Conservation (phyloP, 2,797 vertebrate species). For the Gila robusta region DNA sequence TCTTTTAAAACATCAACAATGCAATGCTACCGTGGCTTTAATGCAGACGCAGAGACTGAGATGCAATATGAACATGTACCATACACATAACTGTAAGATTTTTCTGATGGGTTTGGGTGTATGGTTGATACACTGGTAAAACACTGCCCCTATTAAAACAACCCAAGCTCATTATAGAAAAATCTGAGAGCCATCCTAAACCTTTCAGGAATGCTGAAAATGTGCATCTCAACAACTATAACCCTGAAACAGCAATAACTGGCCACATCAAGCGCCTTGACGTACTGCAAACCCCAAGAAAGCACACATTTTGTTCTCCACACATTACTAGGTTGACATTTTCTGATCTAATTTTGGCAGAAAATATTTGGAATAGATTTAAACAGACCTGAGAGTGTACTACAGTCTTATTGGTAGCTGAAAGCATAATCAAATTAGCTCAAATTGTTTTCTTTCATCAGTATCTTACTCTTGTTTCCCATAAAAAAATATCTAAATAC, state of each 20-base stretch:
- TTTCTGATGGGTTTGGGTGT: neutral
- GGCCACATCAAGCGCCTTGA: neutral
- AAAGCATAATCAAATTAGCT: neutral
- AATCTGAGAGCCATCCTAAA: neutral
- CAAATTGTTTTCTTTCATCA: neutral
- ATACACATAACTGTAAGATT: neutral
- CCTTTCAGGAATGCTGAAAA: conserved; percentile 11
- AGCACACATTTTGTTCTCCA: neutral
- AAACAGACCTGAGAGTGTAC: neutral
- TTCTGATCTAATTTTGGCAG: neutral
- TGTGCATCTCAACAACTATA: conserved; percentile 1
- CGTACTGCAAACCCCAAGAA: neutral
- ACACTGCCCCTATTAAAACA: neutral
- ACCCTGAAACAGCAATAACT: neutral
- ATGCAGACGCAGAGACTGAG: neutral
- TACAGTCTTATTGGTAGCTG: neutral
- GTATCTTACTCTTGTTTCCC: neutral
- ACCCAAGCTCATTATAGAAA: neutral
- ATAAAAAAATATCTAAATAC: neutral
- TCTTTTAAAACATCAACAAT: conserved; percentile 32
- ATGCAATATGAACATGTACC: conserved; percentile 22
- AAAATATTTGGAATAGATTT: neutral
- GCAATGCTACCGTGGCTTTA: conserved; percentile 27
- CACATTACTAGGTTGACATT: neutral
- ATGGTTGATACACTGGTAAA: neutral